Evolutionary conservation across 2,888 invertebrate genomes (phyloP).

Genomic region (Diarsia rubi): DNA sequence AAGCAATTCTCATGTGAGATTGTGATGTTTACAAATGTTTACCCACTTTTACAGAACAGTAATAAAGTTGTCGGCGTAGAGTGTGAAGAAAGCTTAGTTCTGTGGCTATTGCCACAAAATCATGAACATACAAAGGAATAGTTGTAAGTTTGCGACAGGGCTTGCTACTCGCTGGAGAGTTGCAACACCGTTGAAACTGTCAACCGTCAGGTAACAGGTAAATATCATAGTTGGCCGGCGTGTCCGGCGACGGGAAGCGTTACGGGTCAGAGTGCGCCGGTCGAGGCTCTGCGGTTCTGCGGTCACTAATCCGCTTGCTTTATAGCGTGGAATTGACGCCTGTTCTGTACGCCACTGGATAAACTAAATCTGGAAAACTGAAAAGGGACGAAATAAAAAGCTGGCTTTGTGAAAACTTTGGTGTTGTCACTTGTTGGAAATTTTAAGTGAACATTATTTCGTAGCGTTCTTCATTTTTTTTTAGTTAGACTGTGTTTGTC

Average conservation of each 20-base stretch:
- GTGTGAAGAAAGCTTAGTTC: conserved; percentile 27
- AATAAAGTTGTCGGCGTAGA: conserved; percentile 24
- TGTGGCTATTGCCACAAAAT: conserved; percentile 32
- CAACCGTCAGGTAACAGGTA: conserved; percentile 35
- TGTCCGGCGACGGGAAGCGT: conserved; percentile 10
- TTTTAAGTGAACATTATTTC: conserved; percentile 8
- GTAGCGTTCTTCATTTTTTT: conserved; percentile 2
- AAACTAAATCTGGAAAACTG: conserved; percentile 14
- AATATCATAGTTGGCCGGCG: conserved; percentile 25
- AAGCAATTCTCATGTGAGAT: conserved; percentile 29
- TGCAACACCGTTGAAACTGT: conserved; percentile 3
- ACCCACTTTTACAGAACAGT: conserved; percentile 20
- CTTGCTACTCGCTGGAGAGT: conserved; percentile 19
- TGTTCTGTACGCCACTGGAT: background rate
- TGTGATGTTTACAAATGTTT: conserved; percentile 49
- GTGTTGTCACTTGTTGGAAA: background rate
- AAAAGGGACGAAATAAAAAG: conserved; percentile 11
- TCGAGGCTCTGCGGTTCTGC: background rate
- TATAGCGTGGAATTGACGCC: conserved; percentile 12
- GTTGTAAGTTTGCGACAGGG: conserved; percentile 4
- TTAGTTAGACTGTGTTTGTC: background rate
- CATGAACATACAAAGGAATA: conserved; percentile 14
- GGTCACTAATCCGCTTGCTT: conserved; percentile 39
- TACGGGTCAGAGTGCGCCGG: conserved; percentile 17
- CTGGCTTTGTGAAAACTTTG: conserved; percentile 9